Base-by-base conservation (phyloP, 53 echinoderm and acorn worm genomes). In the Zoroaster sp. region DNA sequence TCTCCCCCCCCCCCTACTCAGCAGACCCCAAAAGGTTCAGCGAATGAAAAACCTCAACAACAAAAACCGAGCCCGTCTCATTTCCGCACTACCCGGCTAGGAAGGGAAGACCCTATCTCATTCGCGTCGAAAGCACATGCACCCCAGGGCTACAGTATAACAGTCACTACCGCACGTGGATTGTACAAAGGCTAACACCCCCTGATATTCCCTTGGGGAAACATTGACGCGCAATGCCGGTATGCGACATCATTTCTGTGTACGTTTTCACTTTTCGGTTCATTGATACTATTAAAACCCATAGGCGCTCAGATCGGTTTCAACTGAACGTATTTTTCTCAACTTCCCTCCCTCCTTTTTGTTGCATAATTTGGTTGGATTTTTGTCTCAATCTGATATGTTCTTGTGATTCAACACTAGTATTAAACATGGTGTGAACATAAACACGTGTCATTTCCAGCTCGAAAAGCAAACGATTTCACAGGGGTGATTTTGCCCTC, bases 161-260 rank as follows among this genome's bases (percentile, higher is more conserved):
- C 55, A 63, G 55, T 79, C 38, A 63, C 55, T 63, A 18, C 23
- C 59, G 36, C 55, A 63, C 79, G 79, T 79, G 79, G 79, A 37
- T 38, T 21, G 59, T 20, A 63, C 37, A 55, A 63, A 79, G 55
- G 79, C 63, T 55, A 79, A 59, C 79, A 40, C 79, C 59, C 20
- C 35, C 53, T 34, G 33, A 37, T 54, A 74, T 4, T 42, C 40
- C 79, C 63, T 38, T 0, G 59, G 79, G 79, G 37, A 79, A 35
- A 79, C 35, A 63, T 36, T 55, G 47, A 25, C 32, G 25, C 43
- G 49, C 47, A 46, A 49, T 32, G 47, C 76, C 42, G 47, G 76
- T 76, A 33, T 25, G 47, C 76, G 51, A 33, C 34, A 32, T 25
- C 33, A 46, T 76, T 46, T 76, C 12, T 35, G 49, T 76, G 76